Percentiles rank a stretch among this genome's conserved stretches.
phyloP scores from a whole-genome alignment of 2,113 vertebrate species.

The Megaceryle maxima region DNA sequence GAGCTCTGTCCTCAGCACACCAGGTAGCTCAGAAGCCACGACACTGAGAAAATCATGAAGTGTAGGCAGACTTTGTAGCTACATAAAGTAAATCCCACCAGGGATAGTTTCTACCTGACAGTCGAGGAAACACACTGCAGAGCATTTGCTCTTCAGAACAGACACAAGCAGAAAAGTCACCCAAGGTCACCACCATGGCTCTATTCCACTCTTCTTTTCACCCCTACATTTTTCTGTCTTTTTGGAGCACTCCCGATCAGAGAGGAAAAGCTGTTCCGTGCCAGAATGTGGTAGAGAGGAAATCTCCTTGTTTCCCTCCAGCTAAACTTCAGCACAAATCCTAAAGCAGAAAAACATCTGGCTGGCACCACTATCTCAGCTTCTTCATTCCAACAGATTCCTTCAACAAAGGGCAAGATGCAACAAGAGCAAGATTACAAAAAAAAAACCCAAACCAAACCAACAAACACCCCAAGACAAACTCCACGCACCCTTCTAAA shows the following conservation, averaged over 20 bases:
- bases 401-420: not conserved
- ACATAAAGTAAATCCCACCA: not conserved
- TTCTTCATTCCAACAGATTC: not conserved
- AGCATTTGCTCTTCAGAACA: not conserved
- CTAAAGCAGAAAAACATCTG: not conserved
- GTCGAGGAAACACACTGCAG: not conserved
- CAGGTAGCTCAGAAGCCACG: not conserved
- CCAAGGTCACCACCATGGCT: not conserved
- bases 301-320: not conserved
- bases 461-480: not conserved
- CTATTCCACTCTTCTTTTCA: not conserved
- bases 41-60: not conserved
- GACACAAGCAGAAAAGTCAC: not conserved
- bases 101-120: too few relatives aligned
- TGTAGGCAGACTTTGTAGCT: not conserved
- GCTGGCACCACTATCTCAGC: not conserved
- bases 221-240: not conserved
- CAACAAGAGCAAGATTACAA: not conserved
- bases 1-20: not conserved
- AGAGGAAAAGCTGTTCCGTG: not conserved
- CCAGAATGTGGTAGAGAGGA: not conserved
- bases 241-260: not conserved
- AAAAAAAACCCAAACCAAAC: not conserved
- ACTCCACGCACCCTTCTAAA: not conserved
- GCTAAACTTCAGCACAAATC: not conserved